Evolutionary conservation across 2,797 vertebrate species (phyloP).

Genomic region (Synaphobranchus kaupii): DNA sequence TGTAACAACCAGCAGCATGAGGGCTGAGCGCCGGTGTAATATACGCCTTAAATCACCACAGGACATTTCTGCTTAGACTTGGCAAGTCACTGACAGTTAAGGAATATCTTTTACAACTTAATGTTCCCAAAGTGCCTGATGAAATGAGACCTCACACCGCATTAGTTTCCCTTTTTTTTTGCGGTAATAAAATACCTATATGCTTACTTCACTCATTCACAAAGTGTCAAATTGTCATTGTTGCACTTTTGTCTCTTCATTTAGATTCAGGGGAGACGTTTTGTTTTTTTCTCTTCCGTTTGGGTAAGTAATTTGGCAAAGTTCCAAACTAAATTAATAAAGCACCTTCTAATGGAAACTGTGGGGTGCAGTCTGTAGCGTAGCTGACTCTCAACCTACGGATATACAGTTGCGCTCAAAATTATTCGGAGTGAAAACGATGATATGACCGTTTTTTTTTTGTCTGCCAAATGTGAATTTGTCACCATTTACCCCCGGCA

Average conservation of each 20-base stretch:
- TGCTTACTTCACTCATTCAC: constrained; percentile 4
- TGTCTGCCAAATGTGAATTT: constrained; percentile 46
- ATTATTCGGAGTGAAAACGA: constrained; percentile 25
- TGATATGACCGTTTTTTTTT: constrained; percentile 26
- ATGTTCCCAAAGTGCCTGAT: not conserved
- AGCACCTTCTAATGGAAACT: not conserved
- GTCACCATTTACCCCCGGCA: constrained; percentile 55
- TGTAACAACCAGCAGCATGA: not conserved
- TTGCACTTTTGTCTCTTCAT: not conserved
- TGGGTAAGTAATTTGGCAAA: not conserved
- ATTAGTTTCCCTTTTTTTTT: not conserved
- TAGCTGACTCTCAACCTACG: not conserved
- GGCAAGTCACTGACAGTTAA: not conserved
- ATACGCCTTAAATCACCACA: not conserved
- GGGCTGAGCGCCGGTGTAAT: not conserved
- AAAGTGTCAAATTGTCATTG: not conserved
- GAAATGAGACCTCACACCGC: not conserved
- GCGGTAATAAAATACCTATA: not conserved
- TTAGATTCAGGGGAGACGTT: not conserved
- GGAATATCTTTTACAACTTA: not conserved
- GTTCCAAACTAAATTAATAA: not conserved
- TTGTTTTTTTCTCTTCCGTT: not conserved
- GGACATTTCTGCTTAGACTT: constrained; percentile 14
- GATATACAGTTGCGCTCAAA: too few relatives aligned
- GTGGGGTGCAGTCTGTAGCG: not conserved